Conservation (phyloP, 2,113 vertebrate species). For the Microtus ochrogaster region DNA sequence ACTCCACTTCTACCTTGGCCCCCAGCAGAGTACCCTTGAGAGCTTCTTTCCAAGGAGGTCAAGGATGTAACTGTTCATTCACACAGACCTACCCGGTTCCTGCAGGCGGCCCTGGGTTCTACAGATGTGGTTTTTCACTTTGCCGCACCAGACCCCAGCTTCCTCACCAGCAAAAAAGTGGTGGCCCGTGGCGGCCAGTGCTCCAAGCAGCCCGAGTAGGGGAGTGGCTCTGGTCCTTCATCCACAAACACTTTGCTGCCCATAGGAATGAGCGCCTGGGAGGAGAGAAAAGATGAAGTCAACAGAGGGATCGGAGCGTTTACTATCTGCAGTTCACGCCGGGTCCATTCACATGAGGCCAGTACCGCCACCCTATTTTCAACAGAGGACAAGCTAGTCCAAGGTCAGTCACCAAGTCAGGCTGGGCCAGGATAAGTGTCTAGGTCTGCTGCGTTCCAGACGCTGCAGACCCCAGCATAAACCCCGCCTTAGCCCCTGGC, state of each 20-base stretch:
- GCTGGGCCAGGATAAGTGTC: background rate
- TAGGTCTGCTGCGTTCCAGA: background rate
- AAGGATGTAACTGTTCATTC: background rate
- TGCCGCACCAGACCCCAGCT: background rate
- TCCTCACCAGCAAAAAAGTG: conserved; percentile 40
- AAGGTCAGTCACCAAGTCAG: conserved; percentile 35
- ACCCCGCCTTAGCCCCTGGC: background rate
- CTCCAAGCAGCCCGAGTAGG: background rate
- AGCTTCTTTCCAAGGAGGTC: background rate
- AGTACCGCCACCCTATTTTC: background rate
- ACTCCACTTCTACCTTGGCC: background rate
- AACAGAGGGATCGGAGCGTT: background rate
- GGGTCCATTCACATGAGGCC: background rate
- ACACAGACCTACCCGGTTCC: conserved; percentile 17
- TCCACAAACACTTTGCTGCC: background rate
- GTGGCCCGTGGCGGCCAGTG: background rate
- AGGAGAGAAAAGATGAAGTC: background rate
- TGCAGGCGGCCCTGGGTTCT: background rate
- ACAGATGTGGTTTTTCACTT: background rate
- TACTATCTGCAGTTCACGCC: background rate
- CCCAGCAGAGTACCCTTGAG: too few species aligned
- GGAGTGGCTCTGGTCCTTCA: background rate
- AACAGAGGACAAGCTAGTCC: background rate
- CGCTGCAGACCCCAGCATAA: background rate
- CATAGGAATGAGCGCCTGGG: background rate